These are phyloP conservation scores for Bambusicola thoracicus DNA, from an alignment of 2,113 vertebrate species.

Conservation along the genomic window DNA sequence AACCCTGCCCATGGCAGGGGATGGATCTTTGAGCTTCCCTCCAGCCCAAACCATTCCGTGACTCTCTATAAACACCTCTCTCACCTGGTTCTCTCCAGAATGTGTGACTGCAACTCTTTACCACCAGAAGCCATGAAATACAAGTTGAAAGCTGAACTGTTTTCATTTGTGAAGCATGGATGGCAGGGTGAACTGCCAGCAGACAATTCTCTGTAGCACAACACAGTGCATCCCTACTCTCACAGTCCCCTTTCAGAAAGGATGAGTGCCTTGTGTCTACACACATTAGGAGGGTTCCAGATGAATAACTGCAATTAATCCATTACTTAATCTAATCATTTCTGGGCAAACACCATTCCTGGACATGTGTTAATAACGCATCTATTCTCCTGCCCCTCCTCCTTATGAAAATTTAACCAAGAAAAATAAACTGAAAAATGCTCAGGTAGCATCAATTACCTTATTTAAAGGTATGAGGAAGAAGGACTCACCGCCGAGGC, in stretches of 20 bases:
- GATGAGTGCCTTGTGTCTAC: not conserved
- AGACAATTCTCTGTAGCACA: not conserved
- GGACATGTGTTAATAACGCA: not conserved
- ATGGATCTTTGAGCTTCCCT: no score
- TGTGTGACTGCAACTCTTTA: not conserved
- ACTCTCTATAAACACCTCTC: no score
- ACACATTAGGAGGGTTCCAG: not conserved
- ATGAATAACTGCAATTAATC: conserved; percentile 21
- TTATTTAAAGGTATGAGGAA: not conserved
- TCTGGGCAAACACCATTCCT: not conserved
- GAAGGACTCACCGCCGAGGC: not conserved
- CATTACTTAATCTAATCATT: not conserved
- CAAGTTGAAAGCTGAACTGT: not conserved
- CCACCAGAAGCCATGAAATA: not conserved
- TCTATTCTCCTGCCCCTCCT: not conserved
- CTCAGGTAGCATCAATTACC: not conserved
- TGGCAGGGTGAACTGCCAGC: not conserved
- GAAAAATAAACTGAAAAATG: not conserved
- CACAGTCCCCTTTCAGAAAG: not conserved
- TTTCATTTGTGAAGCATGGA: not conserved
- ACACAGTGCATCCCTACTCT: not conserved
- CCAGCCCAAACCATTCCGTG: no score
- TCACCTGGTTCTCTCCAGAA: not conserved
- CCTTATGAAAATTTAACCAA: not conserved
- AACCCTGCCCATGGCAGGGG: no score